These are phyloP conservation scores for Alca torda DNA, from an alignment of 2,797 vertebrate genomes.

Conservation along the genomic window DNA sequence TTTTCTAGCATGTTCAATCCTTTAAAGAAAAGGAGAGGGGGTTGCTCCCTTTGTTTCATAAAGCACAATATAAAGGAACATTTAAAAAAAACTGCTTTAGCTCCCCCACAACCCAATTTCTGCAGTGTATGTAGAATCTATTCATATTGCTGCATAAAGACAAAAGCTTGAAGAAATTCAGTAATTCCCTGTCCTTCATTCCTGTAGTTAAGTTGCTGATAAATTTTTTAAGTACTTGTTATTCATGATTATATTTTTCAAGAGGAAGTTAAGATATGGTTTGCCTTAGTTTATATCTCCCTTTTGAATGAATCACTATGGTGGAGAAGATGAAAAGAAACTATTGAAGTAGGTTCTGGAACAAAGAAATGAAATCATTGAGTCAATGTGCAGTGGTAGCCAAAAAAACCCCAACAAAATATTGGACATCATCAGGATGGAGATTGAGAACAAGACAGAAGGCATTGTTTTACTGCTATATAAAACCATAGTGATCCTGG, in stretches of 20 bases:
- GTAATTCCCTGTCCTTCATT: not conserved
- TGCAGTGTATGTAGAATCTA: not conserved
- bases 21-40: conserved; percentile 1
- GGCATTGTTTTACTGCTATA: not conserved
- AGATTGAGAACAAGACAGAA: not conserved
- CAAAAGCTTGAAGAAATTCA: not conserved
- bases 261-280: not conserved
- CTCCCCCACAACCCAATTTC: not conserved
- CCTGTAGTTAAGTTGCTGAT: not conserved
- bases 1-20: not conserved
- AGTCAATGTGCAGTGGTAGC: not conserved
- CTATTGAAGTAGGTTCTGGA: not conserved
- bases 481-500: not conserved
- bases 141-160: not conserved
- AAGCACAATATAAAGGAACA: not conserved
- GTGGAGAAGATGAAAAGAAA: not conserved
- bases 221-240: not conserved
- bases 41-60: conserved; percentile 9
- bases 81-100: not conserved
- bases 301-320: not conserved
- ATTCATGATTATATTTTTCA: not conserved
- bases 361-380: not conserved
- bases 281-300: not conserved
- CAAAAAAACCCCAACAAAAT: not conserved
- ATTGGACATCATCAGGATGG: not conserved